Evolutionary conservation across 2,888 invertebrate species (phyloP), one percentile per base, ranked within the genome.

Genomic region (Drosophila pseudotalamancana): DNA sequence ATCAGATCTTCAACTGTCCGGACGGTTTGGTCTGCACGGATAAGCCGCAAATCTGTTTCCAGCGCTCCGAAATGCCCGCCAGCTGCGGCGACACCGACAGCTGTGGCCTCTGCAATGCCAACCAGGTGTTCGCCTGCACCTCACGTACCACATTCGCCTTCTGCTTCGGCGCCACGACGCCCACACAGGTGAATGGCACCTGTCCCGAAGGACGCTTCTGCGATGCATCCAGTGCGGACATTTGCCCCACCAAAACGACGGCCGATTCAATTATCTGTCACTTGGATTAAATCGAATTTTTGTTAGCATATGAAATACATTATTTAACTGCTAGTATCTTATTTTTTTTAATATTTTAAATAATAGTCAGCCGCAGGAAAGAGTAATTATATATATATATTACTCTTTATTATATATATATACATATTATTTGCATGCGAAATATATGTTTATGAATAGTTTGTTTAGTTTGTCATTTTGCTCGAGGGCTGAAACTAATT

Each of bases 71-170:
- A 8, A 64, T 57, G 9, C 79, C 87, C 0, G 84, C 90, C 18
- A 90, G 90, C 39, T 90, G 90, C 61, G 87, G 82, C n/a, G 90
- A 90, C 48, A 79, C 72, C 11, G 87, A 85, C 34, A 87, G 79
- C 54, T 90, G 91, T 62, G 88, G 83, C 0, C 56, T 62, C 2
- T 90, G 90, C 57, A 87, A 87, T 57, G 55, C 39, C 11, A 80
- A 85, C 25, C 71, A 84, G n/a, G 76, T 78, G 0, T 90, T 90
- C 46, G 88, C 90, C 5, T 90, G 90, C 40, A 90, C 87, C 19
- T 78, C 89, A 1, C 79, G 80, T 9, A 74, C 63, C 9, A 90
- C 89, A 2, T 90, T 90, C 63, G 73, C 81, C 3, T 88, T 90
- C 40, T 90, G 90, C 48, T 90, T 89, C 45, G 91, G 91, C 9